Conservation (phyloP, 1,140 invertebrate genomes). For the Grapholita molesta region DNA sequence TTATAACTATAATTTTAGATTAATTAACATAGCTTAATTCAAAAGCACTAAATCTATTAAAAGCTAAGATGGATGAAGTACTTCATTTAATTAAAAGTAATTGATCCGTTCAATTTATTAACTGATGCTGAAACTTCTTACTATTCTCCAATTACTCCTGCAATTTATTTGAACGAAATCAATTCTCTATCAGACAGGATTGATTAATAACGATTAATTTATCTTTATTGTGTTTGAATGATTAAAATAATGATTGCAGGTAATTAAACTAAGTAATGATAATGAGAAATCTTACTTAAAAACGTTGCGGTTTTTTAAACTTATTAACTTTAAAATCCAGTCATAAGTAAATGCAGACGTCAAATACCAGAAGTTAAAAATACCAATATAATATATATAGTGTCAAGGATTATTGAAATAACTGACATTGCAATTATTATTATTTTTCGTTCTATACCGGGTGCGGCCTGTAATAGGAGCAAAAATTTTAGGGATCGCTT, state of each 20-base stretch:
- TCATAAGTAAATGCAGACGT: too few relatives aligned
- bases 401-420: too few relatives aligned
- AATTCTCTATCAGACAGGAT: background rate
- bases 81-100: background rate
- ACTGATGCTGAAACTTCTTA: background rate
- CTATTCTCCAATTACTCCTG: background rate
- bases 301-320: too few relatives aligned
- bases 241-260: background rate
- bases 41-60: background rate
- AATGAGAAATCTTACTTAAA: too few relatives aligned
- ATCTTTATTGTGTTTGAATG: background rate
- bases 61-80: background rate
- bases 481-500: too few relatives aligned
- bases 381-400: too few relatives aligned
- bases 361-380: too few relatives aligned
- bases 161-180: background rate
- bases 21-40: background rate
- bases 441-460: too few relatives aligned
- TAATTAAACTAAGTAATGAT: too few relatives aligned
- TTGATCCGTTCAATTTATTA: background rate
- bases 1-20: background rate
- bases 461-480: too few relatives aligned
- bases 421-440: too few relatives aligned
- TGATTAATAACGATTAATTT: background rate
- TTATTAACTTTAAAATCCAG: too few relatives aligned